Base-by-base conservation (phyloP, 2,113 vertebrate genomes). In the Aegypius monachus region DNA sequence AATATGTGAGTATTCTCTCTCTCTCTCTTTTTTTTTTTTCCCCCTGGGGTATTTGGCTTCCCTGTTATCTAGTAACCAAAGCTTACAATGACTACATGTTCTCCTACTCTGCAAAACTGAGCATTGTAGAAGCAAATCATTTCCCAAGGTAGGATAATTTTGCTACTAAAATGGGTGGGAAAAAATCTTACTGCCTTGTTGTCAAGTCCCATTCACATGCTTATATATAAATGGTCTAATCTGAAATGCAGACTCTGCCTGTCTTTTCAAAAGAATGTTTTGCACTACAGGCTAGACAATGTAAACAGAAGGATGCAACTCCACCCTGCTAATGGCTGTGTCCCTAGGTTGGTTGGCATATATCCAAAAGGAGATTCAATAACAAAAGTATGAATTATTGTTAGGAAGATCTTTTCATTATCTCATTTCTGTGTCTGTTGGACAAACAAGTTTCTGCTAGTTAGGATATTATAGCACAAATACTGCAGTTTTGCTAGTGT, bases 1-100 rank as follows among this genome's bases (percentile, higher is more conserved):
- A 88, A 98, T 99, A 94, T 91, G 99, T 99, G 96, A 99, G 99
- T 99, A 98, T 93, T 81, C 31, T 71, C 36, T 74, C 21, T 53
- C 34, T 43, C 7, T 48, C n/a, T 92, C 66, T 48, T 36, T 70
- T 71, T 45, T 16, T 20, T 34, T 52, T 27, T 52, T 55, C 5
- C 53, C 53, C 36, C 29, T 42, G 13, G 38, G 27, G 16, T 78
- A 18, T 88, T 79, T 95, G 52, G 22, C 52, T 96, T 71, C 47
- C 62, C 13, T 95, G 31, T 73, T 94, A 71, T 66, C 58, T 61
- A n/a, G 19, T 72, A 66, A 86, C 20, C 25, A 85, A 66, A 88
- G 42, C n/a, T 80, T 77, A 77, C 19, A 48, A n/a, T 45, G n/a
- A 16, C 42, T n/a, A 0, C 10, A 1, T 22, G 40, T 56, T 71